Evolutionary conservation across 2,113 vertebrate genomes (phyloP).

Genomic region (Sinosuthora webbiana): DNA sequence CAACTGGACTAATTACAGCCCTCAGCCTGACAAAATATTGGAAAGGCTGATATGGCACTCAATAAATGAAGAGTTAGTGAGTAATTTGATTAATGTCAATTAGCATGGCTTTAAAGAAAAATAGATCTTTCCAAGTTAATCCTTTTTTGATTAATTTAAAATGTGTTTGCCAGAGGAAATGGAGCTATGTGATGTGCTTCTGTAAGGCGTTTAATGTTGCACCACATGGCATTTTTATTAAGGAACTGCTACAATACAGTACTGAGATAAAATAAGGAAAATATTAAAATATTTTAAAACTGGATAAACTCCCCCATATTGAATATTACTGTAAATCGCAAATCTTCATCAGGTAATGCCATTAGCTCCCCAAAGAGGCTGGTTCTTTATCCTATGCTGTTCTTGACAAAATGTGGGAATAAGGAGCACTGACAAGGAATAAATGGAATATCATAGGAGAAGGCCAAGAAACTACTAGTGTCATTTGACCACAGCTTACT

Average conservation of each 20-base stretch:
- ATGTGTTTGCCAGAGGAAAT: not conserved
- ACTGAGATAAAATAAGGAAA: not conserved
- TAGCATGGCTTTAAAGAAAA: slow-evolving; percentile 54
- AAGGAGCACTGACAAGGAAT: not conserved
- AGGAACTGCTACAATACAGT: not conserved
- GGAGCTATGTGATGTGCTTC: not conserved
- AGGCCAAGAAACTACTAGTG: not conserved
- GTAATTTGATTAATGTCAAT: slow-evolving; percentile 58
- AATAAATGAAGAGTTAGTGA: slow-evolving; percentile 40
- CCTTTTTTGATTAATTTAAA: slow-evolving; percentile 47
- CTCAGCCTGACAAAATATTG: slow-evolving; percentile 38
- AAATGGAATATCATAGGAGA: not conserved
- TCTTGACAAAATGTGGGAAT: not conserved
- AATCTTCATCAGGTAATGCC: not conserved
- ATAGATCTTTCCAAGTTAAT: slow-evolving; percentile 47
- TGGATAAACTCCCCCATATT: not conserved
- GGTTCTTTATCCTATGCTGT: not conserved
- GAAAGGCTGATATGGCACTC: slow-evolving; percentile 29
- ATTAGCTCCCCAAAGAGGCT: not conserved
- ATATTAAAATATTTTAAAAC: not conserved
- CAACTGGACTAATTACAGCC: slow-evolving; percentile 38
- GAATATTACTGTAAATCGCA: not conserved
- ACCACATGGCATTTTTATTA: not conserved
- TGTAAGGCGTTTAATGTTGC: not conserved
- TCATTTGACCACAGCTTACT: not conserved